Evolutionary conservation across 2,113 vertebrate genomes (phyloP).

Genomic region (Calidris pygmaea): DNA sequence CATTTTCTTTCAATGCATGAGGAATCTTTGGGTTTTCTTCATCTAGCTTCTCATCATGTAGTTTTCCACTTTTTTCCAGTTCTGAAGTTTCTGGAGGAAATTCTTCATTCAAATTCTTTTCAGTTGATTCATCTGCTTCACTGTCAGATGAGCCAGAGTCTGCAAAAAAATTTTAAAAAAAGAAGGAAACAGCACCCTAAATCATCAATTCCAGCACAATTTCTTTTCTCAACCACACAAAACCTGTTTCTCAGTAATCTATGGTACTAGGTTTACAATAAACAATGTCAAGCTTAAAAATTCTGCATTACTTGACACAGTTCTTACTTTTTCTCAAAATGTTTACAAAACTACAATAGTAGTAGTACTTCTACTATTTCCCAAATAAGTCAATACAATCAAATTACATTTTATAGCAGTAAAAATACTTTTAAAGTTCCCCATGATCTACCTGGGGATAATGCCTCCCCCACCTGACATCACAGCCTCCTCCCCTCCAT

Average conservation of each 20-base stretch:
- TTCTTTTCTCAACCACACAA: neutral
- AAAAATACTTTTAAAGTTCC: neutral
- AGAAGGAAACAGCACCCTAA: neutral
- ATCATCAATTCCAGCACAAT: neutral
- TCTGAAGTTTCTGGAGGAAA: constrained; percentile 70
- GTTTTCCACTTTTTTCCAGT: constrained; percentile 71
- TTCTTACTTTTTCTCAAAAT: neutral
- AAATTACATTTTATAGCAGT: neutral
- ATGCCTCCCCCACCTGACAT: neutral
- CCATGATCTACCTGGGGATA: neutral
- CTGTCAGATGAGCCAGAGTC: constrained; percentile 83
- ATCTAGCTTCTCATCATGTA: constrained; percentile 62
- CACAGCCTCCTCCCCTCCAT: neutral
- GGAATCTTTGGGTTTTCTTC: constrained; percentile 77
- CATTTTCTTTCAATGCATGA: constrained; percentile 69
- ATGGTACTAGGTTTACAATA: neutral
- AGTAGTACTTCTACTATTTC: neutral
- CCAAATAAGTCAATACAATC: neutral
- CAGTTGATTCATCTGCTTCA: constrained; percentile 77
- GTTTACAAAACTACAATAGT: neutral
- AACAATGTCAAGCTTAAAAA: neutral
- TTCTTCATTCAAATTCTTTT: constrained; percentile 81
- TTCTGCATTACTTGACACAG: neutral
- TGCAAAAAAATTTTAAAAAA: constrained; percentile 38
- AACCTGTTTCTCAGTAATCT: neutral